These are phyloP conservation scores for Crypturellus undulatus DNA, from an alignment of 2,113 vertebrate genomes.

Conservation along the genomic window DNA sequence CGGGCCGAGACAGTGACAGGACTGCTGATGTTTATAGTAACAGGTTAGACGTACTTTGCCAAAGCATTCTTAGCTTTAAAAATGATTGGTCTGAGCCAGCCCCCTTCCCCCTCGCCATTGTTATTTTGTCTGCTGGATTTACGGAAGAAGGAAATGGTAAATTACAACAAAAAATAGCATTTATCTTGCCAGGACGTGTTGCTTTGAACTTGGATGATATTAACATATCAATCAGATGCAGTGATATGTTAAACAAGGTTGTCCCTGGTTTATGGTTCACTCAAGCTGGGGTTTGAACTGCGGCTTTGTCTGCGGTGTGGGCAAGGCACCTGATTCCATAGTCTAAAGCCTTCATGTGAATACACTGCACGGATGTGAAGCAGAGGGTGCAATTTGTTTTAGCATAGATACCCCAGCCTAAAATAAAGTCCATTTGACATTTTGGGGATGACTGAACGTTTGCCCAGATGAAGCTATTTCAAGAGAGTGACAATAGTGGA, in stretches of 20 bases:
- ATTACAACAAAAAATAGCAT: constrained; percentile 77
- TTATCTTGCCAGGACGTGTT: constrained; percentile 74
- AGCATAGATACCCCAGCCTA: accelerated
- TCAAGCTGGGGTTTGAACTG: constrained; percentile 17
- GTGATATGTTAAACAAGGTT: constrained; percentile 60
- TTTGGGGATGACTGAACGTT: neutral
- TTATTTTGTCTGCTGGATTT: constrained; percentile 79
- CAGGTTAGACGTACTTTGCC: constrained; percentile 70
- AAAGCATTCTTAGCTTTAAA: constrained; percentile 77
- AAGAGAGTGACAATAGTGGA: neutral
- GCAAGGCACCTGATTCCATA: neutral
- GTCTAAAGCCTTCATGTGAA: neutral
- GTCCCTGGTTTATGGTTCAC: constrained; percentile 52
- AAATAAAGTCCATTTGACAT: neutral
- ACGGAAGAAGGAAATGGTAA: constrained; percentile 83
- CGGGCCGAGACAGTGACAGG: constrained; percentile 65
- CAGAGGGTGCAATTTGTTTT: neutral
- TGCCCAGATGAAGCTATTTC: neutral
- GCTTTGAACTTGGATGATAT: constrained; percentile 77
- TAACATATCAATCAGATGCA: constrained; percentile 68
- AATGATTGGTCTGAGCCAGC: constrained; percentile 69
- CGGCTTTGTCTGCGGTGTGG: neutral
- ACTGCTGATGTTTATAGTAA: constrained; percentile 82
- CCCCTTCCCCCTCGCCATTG: constrained; percentile 75
- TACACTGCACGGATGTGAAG: neutral